phyloP scores from a whole-genome alignment of 2,113 vertebrate genomes.

The Crotalus viridis region DNA sequence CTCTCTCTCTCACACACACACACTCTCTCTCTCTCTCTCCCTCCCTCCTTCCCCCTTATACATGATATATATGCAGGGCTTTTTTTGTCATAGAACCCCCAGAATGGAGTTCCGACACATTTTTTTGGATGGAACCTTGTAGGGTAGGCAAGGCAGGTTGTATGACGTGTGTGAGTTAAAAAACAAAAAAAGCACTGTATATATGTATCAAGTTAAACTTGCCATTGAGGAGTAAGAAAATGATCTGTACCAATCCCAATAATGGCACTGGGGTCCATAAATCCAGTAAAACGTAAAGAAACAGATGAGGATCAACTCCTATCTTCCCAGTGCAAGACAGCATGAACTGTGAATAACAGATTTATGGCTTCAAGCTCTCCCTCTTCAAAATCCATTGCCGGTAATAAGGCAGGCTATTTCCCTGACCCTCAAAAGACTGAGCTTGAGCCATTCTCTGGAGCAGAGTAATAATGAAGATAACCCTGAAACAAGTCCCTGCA shows the following conservation, averaged over 20 bases:
- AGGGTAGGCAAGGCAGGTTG: no score
- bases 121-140: no score
- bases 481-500: not conserved
- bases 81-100: no score
- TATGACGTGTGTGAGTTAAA: no score
- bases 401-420: not conserved
- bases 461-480: not conserved
- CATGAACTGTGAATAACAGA: not conserved
- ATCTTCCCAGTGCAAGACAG: not conserved
- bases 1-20: accelerated
- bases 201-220: not conserved
- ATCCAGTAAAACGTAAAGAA: not conserved
- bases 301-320: not conserved
- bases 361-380: not conserved
- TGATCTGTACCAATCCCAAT: not conserved
- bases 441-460: not conserved
- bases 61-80: no score
- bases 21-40: accelerated
- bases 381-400: not conserved
- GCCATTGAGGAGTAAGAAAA: not conserved
- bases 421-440: not conserved
- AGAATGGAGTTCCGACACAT: no score
- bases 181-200: not conserved
- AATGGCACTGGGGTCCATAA: not conserved
- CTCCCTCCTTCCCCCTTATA: no score